Conservation (phyloP, 2,797 vertebrate genomes). For the Oceanodroma leucorhoa region DNA sequence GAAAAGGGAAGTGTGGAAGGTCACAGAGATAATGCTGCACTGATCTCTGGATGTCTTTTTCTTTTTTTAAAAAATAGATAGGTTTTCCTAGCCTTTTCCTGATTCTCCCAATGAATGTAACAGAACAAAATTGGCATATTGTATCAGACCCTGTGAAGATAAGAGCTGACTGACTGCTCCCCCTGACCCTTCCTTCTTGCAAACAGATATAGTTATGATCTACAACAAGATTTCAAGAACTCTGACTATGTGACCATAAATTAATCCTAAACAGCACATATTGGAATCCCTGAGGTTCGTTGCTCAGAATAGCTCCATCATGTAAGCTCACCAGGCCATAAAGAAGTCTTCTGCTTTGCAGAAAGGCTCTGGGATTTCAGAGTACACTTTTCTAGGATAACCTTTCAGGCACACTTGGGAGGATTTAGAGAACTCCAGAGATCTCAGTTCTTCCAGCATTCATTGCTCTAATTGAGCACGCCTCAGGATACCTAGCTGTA, state of each 20-base stretch:
- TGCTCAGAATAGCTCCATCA: not conserved
- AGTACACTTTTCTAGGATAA: not conserved
- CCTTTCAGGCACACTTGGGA: not conserved
- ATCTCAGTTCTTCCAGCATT: not conserved
- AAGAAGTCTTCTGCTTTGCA: not conserved
- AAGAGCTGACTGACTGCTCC: not conserved
- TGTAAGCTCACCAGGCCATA: not conserved
- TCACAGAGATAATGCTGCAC: not conserved
- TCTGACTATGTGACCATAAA: not conserved
- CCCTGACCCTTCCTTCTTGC: not conserved
- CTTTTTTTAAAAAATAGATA: not conserved
- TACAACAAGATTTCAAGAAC: not conserved
- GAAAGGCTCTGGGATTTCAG: not conserved
- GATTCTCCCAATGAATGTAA: not conserved
- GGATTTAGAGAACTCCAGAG: not conserved
- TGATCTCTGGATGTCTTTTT: not conserved
- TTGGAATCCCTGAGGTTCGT: not conserved
- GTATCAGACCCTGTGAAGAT: not conserved
- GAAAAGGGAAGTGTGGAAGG: not conserved
- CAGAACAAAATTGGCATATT: not conserved
- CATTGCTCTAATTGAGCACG: not conserved
- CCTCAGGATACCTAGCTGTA: not conserved
- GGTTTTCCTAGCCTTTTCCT: not conserved
- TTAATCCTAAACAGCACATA: not conserved
- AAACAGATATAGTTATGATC: not conserved